Percentiles rank a stretch among this genome's conserved stretches.
phyloP scores from a whole-genome alignment of 2,888 invertebrate genomes.

The Fabriciana adippe region DNA sequence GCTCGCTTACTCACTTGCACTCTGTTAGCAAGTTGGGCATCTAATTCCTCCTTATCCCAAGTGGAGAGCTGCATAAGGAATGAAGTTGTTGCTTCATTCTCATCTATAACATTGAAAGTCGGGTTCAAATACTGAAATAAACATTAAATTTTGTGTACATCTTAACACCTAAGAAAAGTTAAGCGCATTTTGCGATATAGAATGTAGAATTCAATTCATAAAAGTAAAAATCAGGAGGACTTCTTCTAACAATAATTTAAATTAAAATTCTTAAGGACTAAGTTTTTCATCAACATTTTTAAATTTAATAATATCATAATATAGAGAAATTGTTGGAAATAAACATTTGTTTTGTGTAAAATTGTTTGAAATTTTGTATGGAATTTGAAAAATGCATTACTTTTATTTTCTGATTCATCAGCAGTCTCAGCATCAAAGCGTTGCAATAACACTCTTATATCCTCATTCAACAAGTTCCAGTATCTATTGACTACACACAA shows the following conservation, averaged over 20 bases:
- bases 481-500: conserved; percentile 98
- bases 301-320: too few relatives aligned
- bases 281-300: too few relatives aligned
- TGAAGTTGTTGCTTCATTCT: conserved; percentile 97
- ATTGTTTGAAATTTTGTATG: too few relatives aligned
- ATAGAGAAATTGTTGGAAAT: too few relatives aligned
- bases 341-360: too few relatives aligned
- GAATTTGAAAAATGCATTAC: conserved; percentile 68
- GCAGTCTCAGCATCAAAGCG: conserved; percentile 98
- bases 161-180: conserved; percentile 9
- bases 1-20: conserved; percentile 98
- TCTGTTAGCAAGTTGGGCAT: conserved; percentile 96
- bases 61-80: conserved; percentile 97
- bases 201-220: too few relatives aligned
- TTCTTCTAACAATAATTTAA: too few relatives aligned
- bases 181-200: too few relatives aligned
- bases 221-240: too few relatives aligned
- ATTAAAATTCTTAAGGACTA: too few relatives aligned
- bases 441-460: conserved; percentile 95
- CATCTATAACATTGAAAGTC: conserved; percentile 83
- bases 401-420: conserved; percentile 97
- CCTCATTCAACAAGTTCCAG: conserved; percentile 98
- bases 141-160: conserved; percentile 28
- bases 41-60: conserved; percentile 98
- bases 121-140: conserved; percentile 39